Evolutionary conservation across 2,113 vertebrate species (phyloP).

Genomic region (Epinephelus fuscoguttatus): DNA sequence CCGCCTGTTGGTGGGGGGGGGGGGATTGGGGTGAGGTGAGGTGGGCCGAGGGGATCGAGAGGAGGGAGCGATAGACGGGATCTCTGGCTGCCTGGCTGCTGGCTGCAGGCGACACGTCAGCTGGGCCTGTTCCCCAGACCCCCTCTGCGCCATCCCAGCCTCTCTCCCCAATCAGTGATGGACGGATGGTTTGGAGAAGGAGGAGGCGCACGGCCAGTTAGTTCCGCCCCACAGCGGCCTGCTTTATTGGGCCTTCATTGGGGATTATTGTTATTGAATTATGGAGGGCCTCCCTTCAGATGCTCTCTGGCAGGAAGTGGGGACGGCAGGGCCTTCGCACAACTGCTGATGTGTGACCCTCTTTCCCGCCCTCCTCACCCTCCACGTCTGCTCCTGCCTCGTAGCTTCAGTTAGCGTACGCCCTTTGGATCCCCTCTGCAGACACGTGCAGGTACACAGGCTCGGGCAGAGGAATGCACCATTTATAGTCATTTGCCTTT

Average conservation of each 20-base stretch:
- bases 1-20: slow-evolving; percentile 48
- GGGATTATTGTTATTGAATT: slow-evolving; percentile 88
- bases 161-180: slow-evolving; percentile 67
- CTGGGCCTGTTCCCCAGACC: slow-evolving; percentile 77
- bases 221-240: slow-evolving; percentile 71
- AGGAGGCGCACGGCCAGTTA: slow-evolving; percentile 72
- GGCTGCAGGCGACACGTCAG: slow-evolving; percentile 78
- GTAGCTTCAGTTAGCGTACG: slow-evolving; percentile 19
- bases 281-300: slow-evolving; percentile 75
- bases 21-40: slow-evolving; percentile 23
- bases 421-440: slow-evolving; percentile 28
- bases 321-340: slow-evolving; percentile 59
- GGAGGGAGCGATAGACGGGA: slow-evolving; percentile 31
- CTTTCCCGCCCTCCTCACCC: slow-evolving; percentile 33
- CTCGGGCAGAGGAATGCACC: slow-evolving; percentile 40
- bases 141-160: slow-evolving; percentile 51
- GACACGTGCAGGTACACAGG: slow-evolving; percentile 17
- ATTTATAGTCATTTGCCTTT: slow-evolving; percentile 67
- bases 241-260: slow-evolving; percentile 81
- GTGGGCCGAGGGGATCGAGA: slow-evolving; percentile 17
- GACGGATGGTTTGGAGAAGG: slow-evolving; percentile 63
- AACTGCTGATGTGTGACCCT: slow-evolving; percentile 68
- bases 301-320: slow-evolving; percentile 68
- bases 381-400: slow-evolving; percentile 20
- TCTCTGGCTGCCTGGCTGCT: slow-evolving; percentile 39